phyloP scores from a whole-genome alignment of 2,797 vertebrate genomes.

The Chromobotia macracanthus region DNA sequence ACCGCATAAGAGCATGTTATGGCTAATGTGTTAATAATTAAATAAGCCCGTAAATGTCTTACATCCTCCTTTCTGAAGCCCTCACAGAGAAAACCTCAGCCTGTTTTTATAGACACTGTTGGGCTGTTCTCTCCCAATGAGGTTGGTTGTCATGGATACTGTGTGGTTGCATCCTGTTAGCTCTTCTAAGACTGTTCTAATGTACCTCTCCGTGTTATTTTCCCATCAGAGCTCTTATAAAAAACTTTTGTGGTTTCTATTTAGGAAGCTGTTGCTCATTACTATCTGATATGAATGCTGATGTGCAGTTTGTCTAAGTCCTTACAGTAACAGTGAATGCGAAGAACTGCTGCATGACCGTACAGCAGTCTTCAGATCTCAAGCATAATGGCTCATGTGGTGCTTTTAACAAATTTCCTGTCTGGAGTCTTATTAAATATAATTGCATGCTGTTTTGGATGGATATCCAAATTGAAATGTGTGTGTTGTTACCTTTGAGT shows the following conservation, averaged over 20 bases:
- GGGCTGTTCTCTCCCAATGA: slow-evolving; percentile 88
- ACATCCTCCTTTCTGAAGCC: slow-evolving; percentile 69
- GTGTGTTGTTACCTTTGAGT: neutral
- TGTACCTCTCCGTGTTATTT: slow-evolving; percentile 24
- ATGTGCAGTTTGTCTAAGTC: slow-evolving; percentile 5
- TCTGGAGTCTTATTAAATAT: neutral
- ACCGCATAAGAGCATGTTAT: neutral
- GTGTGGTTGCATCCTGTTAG: slow-evolving; percentile 64
- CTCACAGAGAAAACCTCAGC: slow-evolving; percentile 77
- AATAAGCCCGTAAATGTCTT: slow-evolving; percentile 54
- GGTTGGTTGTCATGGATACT: slow-evolving; percentile 76
- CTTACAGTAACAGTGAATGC: slow-evolving; percentile 14
- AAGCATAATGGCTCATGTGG: neutral
- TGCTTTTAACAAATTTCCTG: neutral
- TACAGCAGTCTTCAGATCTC: slow-evolving; percentile 8
- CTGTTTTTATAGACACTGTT: slow-evolving; percentile 84
- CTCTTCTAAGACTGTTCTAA: slow-evolving; percentile 24
- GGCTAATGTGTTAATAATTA: slow-evolving; percentile 26
- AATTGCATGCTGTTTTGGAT: slow-evolving; percentile 14
- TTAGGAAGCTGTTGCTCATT: slow-evolving; percentile 14
- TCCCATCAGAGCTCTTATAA: slow-evolving; percentile 25
- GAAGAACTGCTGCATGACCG: neutral
- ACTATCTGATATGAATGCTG: slow-evolving; percentile 6
- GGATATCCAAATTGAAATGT: slow-evolving; percentile 5
- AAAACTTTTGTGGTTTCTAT: slow-evolving; percentile 12